phyloP scores from a whole-genome alignment of 2,113 vertebrate genomes.

The Lepidothrix coronata region DNA sequence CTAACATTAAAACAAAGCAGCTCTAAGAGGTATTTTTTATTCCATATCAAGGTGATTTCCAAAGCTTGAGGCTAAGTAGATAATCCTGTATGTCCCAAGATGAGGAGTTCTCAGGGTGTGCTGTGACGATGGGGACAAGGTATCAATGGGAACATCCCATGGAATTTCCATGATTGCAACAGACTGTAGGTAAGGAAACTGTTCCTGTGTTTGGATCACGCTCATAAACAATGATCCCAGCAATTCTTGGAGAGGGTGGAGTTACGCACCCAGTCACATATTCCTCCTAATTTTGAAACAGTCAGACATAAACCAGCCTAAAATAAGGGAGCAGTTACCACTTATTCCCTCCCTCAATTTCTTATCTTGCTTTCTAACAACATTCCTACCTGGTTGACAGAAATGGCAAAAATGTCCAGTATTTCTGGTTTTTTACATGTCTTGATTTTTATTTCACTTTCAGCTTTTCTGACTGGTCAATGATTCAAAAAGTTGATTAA shows the following conservation, averaged over 20 bases:
- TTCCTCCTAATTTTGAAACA: not conserved
- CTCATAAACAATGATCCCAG: not conserved
- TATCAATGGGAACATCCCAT: not conserved
- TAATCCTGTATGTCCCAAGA: not conserved
- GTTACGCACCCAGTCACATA: not conserved
- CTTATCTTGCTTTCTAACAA: not conserved
- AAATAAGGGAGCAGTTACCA: not conserved
- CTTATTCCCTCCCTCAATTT: not conserved
- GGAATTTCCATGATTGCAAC: not conserved
- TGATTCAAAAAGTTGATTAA: not conserved
- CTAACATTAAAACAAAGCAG: not conserved
- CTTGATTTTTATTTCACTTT: not conserved
- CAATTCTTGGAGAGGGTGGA: not conserved
- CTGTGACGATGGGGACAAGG: not conserved
- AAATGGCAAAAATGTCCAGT: not conserved
- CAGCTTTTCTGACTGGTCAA: not conserved
- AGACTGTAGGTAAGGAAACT: not conserved
- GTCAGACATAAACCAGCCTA: not conserved
- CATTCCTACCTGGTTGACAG: not conserved
- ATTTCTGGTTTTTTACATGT: not conserved
- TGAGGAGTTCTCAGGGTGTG: fast-evolving
- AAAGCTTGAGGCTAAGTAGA: not conserved
- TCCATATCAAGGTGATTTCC: not conserved
- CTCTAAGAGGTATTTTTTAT: not conserved
- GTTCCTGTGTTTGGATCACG: not conserved